Percentiles rank a stretch among this genome's conserved stretches.
Evolutionary conservation across 2,797 vertebrate genomes (phyloP).

Genomic region (Sardinella longiceps): DNA sequence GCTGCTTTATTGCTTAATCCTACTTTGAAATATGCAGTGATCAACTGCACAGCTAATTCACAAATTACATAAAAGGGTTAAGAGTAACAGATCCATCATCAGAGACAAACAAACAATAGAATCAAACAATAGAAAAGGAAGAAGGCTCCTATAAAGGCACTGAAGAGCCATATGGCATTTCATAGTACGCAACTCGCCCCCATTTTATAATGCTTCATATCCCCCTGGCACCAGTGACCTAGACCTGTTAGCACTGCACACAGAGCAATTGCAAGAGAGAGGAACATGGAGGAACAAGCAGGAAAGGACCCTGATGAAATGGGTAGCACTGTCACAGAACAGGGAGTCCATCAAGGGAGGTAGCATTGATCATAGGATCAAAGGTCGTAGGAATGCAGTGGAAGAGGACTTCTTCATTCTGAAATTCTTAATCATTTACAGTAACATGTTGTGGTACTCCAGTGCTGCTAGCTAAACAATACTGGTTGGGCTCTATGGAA

Average conservation of each 20-base stretch:
- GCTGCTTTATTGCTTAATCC: neutral
- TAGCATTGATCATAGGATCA: too few species aligned
- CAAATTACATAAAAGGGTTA: neutral
- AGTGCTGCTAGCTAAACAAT: neutral
- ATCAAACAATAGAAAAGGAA: neutral
- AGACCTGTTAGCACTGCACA: slow-evolving; percentile 7
- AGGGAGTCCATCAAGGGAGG: neutral
- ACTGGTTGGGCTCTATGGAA: neutral
- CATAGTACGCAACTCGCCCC: neutral
- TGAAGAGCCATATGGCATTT: neutral
- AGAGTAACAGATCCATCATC: neutral
- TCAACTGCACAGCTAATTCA: neutral
- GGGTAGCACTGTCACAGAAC: neutral
- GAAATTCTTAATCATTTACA: neutral
- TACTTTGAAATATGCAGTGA: neutral
- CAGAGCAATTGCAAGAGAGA: slow-evolving; percentile 30
- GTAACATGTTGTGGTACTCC: neutral
- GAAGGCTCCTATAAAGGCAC: neutral
- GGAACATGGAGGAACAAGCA: slow-evolving; percentile 48
- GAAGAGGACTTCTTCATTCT: neutral
- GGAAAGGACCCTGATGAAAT: slow-evolving; percentile 32
- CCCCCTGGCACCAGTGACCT: neutral
- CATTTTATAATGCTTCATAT: neutral
- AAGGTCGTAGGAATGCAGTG: neutral
- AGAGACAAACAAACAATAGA: neutral